phyloP scores from a whole-genome alignment of 1,140 invertebrate species.

The Drosophila seguyi region DNA sequence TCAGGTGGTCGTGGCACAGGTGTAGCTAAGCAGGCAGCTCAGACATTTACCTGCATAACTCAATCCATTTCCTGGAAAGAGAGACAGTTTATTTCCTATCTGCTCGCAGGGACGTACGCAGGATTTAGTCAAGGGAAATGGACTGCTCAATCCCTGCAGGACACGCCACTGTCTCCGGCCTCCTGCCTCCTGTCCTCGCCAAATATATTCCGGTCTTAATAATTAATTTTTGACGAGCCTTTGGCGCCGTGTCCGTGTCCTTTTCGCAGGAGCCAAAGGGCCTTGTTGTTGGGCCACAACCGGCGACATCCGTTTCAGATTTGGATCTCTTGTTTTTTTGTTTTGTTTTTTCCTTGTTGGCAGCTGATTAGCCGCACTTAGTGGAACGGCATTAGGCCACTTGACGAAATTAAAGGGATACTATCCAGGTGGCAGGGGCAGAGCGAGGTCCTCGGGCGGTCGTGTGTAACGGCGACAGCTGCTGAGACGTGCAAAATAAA shows the following conservation, averaged over 20 bases:
- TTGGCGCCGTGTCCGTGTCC: constrained; percentile 15
- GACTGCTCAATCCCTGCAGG: not conserved
- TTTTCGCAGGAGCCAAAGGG: constrained; percentile 6
- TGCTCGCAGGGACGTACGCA: not conserved
- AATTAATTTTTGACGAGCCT: constrained; percentile 69
- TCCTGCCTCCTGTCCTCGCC: not conserved
- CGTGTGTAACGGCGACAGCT: constrained; percentile 73
- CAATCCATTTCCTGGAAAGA: not conserved
- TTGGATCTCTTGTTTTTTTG: constrained; percentile 60
- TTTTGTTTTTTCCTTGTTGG: constrained; percentile 52
- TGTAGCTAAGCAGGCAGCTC: constrained; percentile 10
- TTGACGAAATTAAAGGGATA: constrained; percentile 77
- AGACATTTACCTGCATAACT: constrained; percentile 19
- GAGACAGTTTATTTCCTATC: constrained; percentile 60
- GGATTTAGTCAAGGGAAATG: not conserved
- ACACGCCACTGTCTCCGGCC: not conserved
- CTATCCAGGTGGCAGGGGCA: not conserved
- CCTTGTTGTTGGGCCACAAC: constrained; percentile 64
- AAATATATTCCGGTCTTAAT: constrained; percentile 63
- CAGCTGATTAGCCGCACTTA: constrained; percentile 80
- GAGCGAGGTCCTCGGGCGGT: constrained; percentile 32
- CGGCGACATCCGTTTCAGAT: constrained; percentile 78
- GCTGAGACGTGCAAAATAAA: constrained; percentile 75
- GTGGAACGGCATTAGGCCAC: constrained; percentile 80
- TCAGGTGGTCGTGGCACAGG: constrained; percentile 13